Percentiles rank a stretch among this genome's conserved stretches.
Evolutionary conservation across 2,797 vertebrate genomes (phyloP).

Genomic region (Muscicapa striata): DNA sequence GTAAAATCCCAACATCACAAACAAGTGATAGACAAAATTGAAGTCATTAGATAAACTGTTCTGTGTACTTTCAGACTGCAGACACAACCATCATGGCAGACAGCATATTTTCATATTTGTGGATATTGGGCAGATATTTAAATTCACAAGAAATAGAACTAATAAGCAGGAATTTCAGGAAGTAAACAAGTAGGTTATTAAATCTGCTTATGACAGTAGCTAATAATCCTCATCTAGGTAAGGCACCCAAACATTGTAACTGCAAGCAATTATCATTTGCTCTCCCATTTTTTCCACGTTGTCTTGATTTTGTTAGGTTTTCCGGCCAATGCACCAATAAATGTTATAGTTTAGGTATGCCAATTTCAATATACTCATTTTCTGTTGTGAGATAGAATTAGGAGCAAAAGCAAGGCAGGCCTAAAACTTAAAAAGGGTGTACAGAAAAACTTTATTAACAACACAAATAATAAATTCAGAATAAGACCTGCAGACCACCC

Average conservation of each 20-base stretch:
- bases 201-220: not conserved
- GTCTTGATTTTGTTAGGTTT: too few species aligned
- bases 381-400: too few species aligned
- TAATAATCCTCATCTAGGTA: conserved; percentile 18
- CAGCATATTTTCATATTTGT: not conserved
- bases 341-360: too few species aligned
- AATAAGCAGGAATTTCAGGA: conserved; percentile 19
- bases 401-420: too few species aligned
- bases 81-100: not conserved
- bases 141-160: conserved; percentile 5
- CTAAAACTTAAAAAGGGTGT: too few species aligned
- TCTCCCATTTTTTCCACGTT: not conserved
- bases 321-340: too few species aligned
- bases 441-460: too few species aligned
- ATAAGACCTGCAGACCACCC: too few species aligned
- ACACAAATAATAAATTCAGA: too few species aligned
- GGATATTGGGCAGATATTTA: not conserved
- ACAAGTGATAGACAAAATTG: not conserved
- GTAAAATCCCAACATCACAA: not conserved
- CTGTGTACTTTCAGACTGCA: not conserved
- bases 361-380: too few species aligned
- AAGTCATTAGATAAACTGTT: not conserved
- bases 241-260: not conserved
- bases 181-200: conserved; percentile 44
- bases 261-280: not conserved